Evolutionary conservation across 2,113 vertebrate species (phyloP).

Genomic region (Enhydra lutris): DNA sequence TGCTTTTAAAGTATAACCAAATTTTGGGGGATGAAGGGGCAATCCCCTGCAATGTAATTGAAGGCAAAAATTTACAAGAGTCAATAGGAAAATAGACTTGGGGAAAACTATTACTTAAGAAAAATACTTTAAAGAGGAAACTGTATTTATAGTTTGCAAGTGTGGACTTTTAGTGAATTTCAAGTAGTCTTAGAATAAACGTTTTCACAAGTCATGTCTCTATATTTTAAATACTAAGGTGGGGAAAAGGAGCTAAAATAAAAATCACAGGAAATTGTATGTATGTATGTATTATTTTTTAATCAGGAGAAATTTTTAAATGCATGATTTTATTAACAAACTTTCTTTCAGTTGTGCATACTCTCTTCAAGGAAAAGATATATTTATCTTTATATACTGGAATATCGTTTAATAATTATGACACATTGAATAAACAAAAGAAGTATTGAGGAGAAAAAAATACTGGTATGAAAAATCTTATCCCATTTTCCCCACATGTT

Average conservation of each 20-base stretch:
- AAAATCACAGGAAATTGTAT: background rate
- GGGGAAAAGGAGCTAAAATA: background rate
- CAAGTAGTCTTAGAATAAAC: background rate
- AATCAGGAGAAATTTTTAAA: background rate
- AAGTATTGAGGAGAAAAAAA: background rate
- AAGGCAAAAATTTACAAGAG: background rate
- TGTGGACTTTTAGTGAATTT: background rate
- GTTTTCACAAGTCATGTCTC: background rate
- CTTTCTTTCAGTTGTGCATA: background rate
- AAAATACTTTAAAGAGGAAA: constrained; percentile 5
- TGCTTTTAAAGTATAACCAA: background rate
- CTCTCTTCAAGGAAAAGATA: background rate
- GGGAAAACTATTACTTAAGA: background rate
- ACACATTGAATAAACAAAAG: background rate
- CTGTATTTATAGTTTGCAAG: background rate
- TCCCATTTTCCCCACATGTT: accelerated
- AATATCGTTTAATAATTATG: background rate
- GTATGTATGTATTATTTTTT: background rate
- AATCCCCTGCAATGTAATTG: background rate
- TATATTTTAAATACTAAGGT: background rate
- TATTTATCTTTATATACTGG: background rate
- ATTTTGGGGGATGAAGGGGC: background rate
- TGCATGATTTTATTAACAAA: background rate
- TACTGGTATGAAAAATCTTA: background rate
- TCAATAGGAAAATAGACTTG: background rate